phyloP scores from a whole-genome alignment of 2,888 invertebrate genomes.

The Folsomia candida region DNA sequence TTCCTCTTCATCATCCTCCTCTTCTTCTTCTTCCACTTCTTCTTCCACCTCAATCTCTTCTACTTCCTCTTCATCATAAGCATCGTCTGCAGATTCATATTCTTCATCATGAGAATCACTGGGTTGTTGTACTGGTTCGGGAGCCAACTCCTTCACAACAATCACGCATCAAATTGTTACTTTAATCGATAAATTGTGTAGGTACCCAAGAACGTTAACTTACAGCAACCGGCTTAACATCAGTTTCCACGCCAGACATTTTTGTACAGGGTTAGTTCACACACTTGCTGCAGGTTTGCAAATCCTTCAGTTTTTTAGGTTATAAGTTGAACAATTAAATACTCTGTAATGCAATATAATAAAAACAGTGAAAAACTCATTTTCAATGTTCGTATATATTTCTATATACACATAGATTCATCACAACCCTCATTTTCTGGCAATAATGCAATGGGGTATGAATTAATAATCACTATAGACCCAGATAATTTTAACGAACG shows the following conservation, averaged over 20 bases:
- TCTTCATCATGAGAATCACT: constrained; percentile 50
- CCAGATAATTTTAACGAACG: too few species aligned
- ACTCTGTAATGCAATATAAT: too few species aligned
- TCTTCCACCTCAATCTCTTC: constrained; percentile 51
- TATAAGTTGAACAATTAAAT: too few species aligned
- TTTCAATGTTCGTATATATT: too few species aligned
- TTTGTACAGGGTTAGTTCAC: not conserved
- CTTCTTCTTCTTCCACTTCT: constrained; percentile 51
- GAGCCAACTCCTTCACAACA: constrained; percentile 26
- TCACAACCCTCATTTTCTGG: too few species aligned
- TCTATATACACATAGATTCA: too few species aligned
- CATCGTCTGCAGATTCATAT: constrained; percentile 51
- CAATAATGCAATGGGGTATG: too few species aligned
- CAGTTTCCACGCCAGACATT: constrained; percentile 14
- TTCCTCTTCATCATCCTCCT: constrained; percentile 51
- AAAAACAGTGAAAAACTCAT: too few species aligned
- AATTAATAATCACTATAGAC: too few species aligned
- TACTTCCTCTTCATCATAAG: constrained; percentile 49
- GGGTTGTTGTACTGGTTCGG: constrained; percentile 18
- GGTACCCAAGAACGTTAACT: too few species aligned
- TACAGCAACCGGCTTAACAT: not conserved
- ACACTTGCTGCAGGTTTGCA: not conserved
- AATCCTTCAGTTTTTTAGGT: too few species aligned
- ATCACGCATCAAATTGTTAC: constrained; percentile 5
- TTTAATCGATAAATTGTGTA: too few species aligned